phyloP scores from a whole-genome alignment of 2,797 vertebrate genomes.

The Mus minutoides region DNA sequence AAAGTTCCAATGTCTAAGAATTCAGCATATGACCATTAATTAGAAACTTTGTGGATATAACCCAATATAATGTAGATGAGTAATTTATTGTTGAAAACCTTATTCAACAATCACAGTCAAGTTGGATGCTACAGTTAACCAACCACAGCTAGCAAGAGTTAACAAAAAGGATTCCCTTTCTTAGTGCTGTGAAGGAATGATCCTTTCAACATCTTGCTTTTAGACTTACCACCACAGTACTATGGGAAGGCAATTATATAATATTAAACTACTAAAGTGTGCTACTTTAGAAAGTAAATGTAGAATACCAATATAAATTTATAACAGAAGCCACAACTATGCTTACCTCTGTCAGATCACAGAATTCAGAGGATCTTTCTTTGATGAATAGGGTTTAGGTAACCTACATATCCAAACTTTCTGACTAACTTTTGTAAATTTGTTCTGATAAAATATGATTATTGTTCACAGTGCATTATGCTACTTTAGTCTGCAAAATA shows the following conservation, averaged over 20 bases:
- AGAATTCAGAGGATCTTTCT: neutral
- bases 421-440: neutral
- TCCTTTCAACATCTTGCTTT: neutral
- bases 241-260: neutral
- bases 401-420: neutral
- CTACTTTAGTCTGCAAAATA: neutral
- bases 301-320: neutral
- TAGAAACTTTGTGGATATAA: neutral
- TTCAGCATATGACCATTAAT: neutral
- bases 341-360: neutral
- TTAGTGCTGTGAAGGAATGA: fast-evolving
- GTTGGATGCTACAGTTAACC: too few species aligned
- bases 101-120: neutral
- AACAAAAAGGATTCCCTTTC: neutral
- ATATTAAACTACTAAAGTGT: neutral
- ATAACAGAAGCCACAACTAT: neutral
- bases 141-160: neutral
- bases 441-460: neutral
- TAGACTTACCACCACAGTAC: neutral
- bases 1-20: neutral
- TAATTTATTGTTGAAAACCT: neutral
- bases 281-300: neutral
- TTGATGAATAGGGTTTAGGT: neutral
- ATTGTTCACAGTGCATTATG: neutral
- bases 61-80: neutral